Percentiles rank a stretch among this genome's conserved stretches.
These are phyloP conservation scores for Andrena bucephala DNA, from an alignment of 2,888 invertebrate genomes.

Conservation along the genomic window DNA sequence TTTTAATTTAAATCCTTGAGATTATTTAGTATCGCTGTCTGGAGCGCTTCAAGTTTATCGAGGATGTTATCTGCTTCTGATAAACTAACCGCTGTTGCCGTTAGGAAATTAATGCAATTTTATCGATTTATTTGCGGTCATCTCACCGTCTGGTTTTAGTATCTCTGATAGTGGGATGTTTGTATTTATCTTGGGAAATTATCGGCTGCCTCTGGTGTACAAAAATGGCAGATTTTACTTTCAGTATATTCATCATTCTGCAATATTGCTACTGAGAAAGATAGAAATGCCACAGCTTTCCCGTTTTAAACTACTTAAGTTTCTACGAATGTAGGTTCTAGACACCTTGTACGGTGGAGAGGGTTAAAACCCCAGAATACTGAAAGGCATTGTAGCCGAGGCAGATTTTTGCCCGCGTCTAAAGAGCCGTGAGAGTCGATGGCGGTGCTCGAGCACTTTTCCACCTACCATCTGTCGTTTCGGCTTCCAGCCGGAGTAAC, in stretches of 20 bases:
- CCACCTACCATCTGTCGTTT: constrained; percentile 83
- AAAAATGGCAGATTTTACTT: too few species aligned
- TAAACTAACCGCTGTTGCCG: not conserved
- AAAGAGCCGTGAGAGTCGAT: constrained; percentile 78
- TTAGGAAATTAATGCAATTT: not conserved
- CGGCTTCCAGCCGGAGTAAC: constrained; percentile 75
- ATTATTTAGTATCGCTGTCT: constrained; percentile 4
- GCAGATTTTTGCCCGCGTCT: constrained; percentile 54
- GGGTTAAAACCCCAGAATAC: constrained; percentile 56
- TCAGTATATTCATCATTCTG: too few species aligned
- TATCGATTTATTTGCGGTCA: too few species aligned
- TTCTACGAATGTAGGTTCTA: not conserved
- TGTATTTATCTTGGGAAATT: too few species aligned
- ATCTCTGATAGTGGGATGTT: too few species aligned
- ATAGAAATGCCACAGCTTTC: not conserved
- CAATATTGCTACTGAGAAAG: too few species aligned
- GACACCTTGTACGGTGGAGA: constrained; percentile 33
- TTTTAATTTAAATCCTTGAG: not conserved
- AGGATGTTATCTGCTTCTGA: not conserved
- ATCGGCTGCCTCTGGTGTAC: too few species aligned
- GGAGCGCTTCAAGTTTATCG: not conserved
- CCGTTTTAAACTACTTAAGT: not conserved
- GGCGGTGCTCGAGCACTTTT: constrained; percentile 76
- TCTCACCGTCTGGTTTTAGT: too few species aligned
- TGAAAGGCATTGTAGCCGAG: constrained; percentile 52